These are phyloP conservation scores for Pterocles orientalis DNA, from an alignment of 2,113 vertebrate species.

Conservation along the genomic window DNA sequence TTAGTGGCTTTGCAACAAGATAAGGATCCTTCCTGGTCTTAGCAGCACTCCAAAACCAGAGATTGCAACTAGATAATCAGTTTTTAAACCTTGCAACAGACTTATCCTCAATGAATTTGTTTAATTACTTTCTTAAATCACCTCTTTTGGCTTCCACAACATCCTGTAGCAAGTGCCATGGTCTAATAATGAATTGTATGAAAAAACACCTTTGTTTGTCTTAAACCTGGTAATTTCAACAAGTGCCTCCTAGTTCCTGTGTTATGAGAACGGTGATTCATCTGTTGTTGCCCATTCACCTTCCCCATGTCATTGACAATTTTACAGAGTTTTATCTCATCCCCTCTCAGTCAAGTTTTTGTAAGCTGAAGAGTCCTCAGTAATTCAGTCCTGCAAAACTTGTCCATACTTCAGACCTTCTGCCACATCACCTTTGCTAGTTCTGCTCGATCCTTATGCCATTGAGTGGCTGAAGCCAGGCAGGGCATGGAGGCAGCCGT, in stretches of 20 bases:
- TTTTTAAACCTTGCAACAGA: neutral
- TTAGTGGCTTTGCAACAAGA: neutral
- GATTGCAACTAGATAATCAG: neutral
- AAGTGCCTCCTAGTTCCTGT: neutral
- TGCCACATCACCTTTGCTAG: rapidly evolving
- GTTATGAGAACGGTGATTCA: neutral
- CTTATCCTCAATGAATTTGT: neutral
- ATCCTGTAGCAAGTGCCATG: neutral
- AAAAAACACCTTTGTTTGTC: neutral
- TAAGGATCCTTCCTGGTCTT: neutral
- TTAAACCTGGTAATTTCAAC: neutral
- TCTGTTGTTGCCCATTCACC: neutral
- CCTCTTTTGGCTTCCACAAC: neutral
- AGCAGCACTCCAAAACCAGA: neutral
- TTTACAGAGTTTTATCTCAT: neutral
- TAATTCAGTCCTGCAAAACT: neutral
- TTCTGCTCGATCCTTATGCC: neutral
- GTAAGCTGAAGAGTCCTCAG: neutral
- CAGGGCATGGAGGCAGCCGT: rapidly evolving
- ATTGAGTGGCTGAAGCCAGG: rapidly evolving
- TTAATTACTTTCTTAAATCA: neutral
- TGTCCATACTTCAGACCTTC: neutral
- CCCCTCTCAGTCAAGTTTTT: neutral
- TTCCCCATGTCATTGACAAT: neutral
- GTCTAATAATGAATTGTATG: neutral